These are phyloP conservation scores for Lampris megalopsis DNA, from an alignment of 2,113 vertebrate genomes.

Conservation along the genomic window DNA sequence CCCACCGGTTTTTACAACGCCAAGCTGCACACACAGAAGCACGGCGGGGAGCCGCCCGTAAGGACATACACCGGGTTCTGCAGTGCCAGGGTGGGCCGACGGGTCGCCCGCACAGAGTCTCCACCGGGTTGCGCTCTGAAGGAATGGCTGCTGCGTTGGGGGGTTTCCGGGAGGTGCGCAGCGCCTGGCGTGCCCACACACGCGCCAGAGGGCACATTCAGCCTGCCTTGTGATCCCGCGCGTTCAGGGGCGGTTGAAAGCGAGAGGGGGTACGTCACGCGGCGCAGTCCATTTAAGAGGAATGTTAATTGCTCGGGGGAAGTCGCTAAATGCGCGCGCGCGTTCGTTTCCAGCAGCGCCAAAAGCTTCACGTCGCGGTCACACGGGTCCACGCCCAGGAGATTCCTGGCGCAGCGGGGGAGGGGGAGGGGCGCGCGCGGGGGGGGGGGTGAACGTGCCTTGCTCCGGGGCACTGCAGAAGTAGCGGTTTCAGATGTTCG, in stretches of 20 bases:
- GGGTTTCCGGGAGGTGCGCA: conserved; percentile 39
- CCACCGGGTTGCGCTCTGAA: conserved; percentile 62
- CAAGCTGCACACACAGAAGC: conserved; percentile 62
- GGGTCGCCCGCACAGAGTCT: conserved; percentile 41
- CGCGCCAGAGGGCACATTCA: conserved; percentile 38
- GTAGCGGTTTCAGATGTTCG: too few relatives aligned
- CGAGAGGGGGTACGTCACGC: conserved; percentile 12
- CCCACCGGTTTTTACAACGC: conserved; percentile 58
- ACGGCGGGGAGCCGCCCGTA: conserved; percentile 61
- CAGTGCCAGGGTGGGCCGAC: conserved; percentile 66
- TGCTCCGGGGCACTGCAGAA: too few relatives aligned
- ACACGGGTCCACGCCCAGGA: not conserved
- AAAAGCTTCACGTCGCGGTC: conserved; percentile 31
- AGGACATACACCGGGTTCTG: conserved; percentile 57
- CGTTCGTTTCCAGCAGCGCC: not conserved
- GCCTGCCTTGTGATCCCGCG: conserved; percentile 44
- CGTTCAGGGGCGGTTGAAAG: conserved; percentile 19
- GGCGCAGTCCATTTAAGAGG: conserved; percentile 31
- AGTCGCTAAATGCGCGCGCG: not conserved
- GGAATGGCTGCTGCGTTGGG: conserved; percentile 20
- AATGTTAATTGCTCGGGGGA: conserved; percentile 10
- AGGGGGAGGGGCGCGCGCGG: not conserved
- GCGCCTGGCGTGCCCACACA: conserved; percentile 32
- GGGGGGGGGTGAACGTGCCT: not conserved
- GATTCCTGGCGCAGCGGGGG: not conserved